Evolutionary conservation across 2,113 vertebrate genomes (phyloP).

Genomic region (Himantopus leucocephalus): DNA sequence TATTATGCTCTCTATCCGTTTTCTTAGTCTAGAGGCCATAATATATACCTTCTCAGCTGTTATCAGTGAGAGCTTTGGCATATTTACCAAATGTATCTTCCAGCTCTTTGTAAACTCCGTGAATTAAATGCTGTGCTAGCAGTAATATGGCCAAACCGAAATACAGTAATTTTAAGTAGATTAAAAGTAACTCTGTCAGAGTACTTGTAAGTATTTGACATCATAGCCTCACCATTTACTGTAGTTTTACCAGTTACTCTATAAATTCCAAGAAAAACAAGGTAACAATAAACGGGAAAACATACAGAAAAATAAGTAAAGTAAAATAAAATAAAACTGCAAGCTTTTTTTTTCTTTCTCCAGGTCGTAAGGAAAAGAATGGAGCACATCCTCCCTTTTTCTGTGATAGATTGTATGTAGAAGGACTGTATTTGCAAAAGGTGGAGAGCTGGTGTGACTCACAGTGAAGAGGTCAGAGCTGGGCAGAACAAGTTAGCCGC

Average conservation of each 20-base stretch:
- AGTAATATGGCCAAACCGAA: not conserved
- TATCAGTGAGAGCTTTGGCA: not conserved
- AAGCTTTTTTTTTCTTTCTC: not conserved
- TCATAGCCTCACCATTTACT: not conserved
- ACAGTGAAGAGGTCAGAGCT: not conserved
- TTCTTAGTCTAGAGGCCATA: not conserved
- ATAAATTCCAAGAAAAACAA: not conserved
- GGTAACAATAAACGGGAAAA: not conserved
- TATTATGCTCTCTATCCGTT: not conserved
- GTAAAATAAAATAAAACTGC: not conserved
- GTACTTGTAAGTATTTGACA: not conserved
- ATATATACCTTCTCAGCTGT: not conserved
- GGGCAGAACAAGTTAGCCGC: not conserved
- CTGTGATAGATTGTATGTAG: not conserved
- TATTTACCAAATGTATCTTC: not conserved
- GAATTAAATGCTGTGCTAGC: not conserved
- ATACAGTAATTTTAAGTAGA: not conserved
- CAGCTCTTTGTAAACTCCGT: not conserved
- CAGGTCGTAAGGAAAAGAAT: not conserved
- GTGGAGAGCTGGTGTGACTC: slow-evolving; percentile 40
- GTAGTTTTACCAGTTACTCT: not conserved
- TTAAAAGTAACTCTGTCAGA: not conserved
- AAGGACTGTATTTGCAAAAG: slow-evolving; percentile 32
- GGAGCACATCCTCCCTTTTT: not conserved
- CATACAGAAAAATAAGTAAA: not conserved